Base-by-base conservation (phyloP, 2,888 invertebrate species). In the Orthosia gracilis region DNA sequence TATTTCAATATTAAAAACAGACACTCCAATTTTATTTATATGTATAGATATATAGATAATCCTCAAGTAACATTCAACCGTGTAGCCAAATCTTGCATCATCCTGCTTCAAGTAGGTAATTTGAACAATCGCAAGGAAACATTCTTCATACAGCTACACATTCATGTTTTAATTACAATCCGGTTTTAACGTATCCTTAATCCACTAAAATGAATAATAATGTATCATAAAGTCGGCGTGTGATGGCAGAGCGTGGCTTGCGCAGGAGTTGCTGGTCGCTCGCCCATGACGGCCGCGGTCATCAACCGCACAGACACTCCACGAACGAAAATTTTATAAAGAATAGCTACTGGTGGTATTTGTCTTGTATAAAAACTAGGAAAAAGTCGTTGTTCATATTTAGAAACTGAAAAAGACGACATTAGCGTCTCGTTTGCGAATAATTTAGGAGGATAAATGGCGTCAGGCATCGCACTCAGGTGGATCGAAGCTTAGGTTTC, bases 211-310 rank as follows among this genome's bases (percentile, higher is more conserved):
- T 87, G 71, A 85, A 85, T 87, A 85, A 85, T 84, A 82, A 85
- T 82, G 78, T 84, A 87, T 85, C 77, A 87, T 86, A 87, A 87
- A 82, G 80, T 82, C 76, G 84, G 82, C 79, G 75, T 83, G 83
- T 84, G 83, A 82, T 87, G 76, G 76, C 75, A 63, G 78, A 81
- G 79, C 86, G 80, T 75, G 72, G 78, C 78, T 79, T 84, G 88
- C 84, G 84, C 89, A 89, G 88, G 87, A 89, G 87, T 71, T 84
- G 87, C 83, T 88, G 88, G 78, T 65, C 89, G 83, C 75, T 87
- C 80, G 89, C 74, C 87, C 92, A 88, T 93, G 92, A 92, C 92
- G 88, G 77, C 76, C 69, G 81, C 85, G 90, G 93, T 90, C 88
- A 90, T 87, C 89, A 91, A 92, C 92, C 91, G 91, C 88, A 31